A percentile compares a stretch with the other conserved stretches of the same genome.
These are phyloP conservation scores for Discoglossus pictus DNA, from an alignment of 2,797 vertebrate genomes.

Conservation along the genomic window DNA sequence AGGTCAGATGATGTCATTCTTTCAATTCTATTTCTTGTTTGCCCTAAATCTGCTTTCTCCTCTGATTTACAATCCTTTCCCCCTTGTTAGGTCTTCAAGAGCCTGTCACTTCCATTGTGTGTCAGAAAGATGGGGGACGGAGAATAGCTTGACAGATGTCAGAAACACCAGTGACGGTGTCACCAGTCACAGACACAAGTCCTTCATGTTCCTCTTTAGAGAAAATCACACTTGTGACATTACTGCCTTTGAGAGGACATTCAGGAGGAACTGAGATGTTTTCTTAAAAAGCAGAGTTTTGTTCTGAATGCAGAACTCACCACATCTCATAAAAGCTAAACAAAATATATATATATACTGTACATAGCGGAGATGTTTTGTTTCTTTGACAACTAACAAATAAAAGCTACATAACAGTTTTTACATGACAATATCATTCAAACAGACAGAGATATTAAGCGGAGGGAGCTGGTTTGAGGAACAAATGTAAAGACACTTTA, in stretches of 20 bases:
- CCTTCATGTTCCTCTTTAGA: slow-evolving; percentile 8
- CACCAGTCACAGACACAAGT: slow-evolving; percentile 19
- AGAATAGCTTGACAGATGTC: slow-evolving; percentile 37
- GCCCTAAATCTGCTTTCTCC: not conserved
- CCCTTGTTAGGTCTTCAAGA: slow-evolving; percentile 8
- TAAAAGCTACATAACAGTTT: slow-evolving; percentile 13
- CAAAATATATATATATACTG: too few species aligned
- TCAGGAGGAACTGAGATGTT: not conserved
- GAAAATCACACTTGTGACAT: slow-evolving; percentile 28
- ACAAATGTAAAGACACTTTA: too few species aligned
- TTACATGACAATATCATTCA: too few species aligned
- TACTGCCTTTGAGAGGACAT: slow-evolving; percentile 9
- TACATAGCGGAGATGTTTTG: not conserved
- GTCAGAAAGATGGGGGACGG: slow-evolving; percentile 8
- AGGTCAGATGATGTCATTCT: slow-evolving; percentile 7
- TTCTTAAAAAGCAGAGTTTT: not conserved
- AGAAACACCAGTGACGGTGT: slow-evolving; percentile 27
- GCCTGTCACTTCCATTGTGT: slow-evolving; percentile 32
- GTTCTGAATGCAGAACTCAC: too few species aligned
- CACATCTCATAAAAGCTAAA: too few species aligned
- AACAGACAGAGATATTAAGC: too few species aligned
- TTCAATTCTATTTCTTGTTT: slow-evolving; percentile 7
- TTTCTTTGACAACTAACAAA: slow-evolving; percentile 2
- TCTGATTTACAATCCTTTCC: not conserved
- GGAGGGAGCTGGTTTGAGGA: too few species aligned